These are phyloP conservation scores for Oncorhynchus tshawytscha DNA, from an alignment of 2,113 vertebrate species.

Conservation along the genomic window DNA sequence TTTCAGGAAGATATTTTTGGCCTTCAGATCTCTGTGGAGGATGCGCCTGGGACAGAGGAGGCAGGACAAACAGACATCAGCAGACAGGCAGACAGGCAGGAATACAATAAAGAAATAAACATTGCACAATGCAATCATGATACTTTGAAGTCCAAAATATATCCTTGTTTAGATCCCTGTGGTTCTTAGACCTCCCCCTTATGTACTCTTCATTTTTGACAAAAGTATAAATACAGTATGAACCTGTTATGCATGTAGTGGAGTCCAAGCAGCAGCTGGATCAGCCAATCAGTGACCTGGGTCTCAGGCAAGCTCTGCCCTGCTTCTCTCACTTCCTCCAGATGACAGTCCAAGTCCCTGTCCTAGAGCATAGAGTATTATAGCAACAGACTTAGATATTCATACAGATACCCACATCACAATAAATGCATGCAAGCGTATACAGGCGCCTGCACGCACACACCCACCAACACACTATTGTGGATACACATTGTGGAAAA, in stretches of 20 bases:
- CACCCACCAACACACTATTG: not conserved
- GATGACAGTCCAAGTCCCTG: constrained; percentile 81
- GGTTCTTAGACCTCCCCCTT: not conserved
- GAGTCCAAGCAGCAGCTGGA: constrained; percentile 81
- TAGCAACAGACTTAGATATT: not conserved
- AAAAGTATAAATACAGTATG: not conserved
- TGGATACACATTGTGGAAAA: not conserved
- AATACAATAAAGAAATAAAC: no score
- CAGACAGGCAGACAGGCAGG: not conserved
- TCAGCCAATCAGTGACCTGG: constrained; percentile 83
- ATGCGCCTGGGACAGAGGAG: constrained; percentile 70
- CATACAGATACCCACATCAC: not conserved
- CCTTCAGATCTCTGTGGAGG: constrained; percentile 87
- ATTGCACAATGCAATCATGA: not conserved
- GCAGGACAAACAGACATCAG: constrained; percentile 23
- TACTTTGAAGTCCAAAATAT: not conserved
- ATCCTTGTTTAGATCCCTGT: no score
- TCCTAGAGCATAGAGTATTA: constrained; percentile 67
- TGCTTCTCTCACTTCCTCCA: constrained; percentile 75
- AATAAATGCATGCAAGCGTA: not conserved
- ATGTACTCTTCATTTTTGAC: not conserved
- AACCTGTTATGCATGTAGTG: constrained; percentile 87
- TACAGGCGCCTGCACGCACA: constrained; percentile 1
- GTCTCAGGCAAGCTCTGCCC: constrained; percentile 70
- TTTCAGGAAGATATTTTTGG: constrained; percentile 89